Percentiles rank a stretch among this genome's conserved stretches.
Evolutionary conservation across 2,888 invertebrate species (phyloP).

Genomic region (Pardosa pseudoannulata): DNA sequence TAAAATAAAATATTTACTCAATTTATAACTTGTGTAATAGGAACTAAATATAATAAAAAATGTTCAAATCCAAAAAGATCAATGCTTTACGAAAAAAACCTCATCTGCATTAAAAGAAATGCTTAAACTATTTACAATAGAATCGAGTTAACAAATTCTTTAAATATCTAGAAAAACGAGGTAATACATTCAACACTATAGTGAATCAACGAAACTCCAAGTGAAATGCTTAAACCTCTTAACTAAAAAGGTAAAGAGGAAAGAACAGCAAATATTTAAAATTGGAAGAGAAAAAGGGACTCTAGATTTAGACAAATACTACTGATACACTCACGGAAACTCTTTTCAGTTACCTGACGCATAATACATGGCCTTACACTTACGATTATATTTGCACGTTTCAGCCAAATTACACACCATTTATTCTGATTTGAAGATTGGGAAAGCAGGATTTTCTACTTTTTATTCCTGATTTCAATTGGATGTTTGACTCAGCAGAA

Average conservation of each 20-base stretch:
- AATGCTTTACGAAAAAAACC: too few species aligned
- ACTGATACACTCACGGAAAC: neutral
- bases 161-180: too few species aligned
- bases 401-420: neutral
- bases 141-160: too few species aligned
- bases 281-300: neutral
- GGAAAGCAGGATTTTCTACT: neutral
- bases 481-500: neutral
- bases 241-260: neutral
- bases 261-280: neutral
- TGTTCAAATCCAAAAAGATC: too few species aligned
- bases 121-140: too few species aligned
- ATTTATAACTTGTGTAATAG: too few species aligned
- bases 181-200: too few species aligned
- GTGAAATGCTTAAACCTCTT: too few species aligned
- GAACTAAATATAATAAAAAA: too few species aligned
- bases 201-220: too few species aligned
- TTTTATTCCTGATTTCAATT: neutral
- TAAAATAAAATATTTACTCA: too few species aligned
- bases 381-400: neutral
- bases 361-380: neutral
- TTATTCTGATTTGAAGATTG: neutral
- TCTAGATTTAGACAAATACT: neutral
- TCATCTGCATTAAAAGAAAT: too few species aligned
- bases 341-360: neutral